Evolutionary conservation across 2,888 invertebrate species (phyloP).

Genomic region (Slavum lentiscoides): DNA sequence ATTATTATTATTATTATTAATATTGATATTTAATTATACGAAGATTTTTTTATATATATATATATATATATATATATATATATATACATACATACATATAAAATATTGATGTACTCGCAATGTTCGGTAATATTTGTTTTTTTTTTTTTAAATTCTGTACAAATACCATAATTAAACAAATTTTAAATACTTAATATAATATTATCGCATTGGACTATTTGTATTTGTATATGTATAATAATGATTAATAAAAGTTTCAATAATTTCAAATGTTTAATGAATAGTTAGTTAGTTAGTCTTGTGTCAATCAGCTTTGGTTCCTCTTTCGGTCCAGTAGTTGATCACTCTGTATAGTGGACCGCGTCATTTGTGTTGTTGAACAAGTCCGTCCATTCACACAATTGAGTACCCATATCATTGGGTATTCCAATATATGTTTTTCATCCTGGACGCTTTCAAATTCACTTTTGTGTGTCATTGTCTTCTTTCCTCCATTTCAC

Average conservation of each 20-base stretch:
- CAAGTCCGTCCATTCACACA: too few relatives aligned
- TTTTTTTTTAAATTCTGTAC: conserved; percentile 40
- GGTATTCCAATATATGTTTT: too few relatives aligned
- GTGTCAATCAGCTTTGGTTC: too few relatives aligned
- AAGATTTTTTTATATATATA: conserved; percentile 10
- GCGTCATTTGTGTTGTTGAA: too few relatives aligned
- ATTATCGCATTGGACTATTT: conserved; percentile 35
- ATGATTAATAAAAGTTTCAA: conserved; percentile 22
- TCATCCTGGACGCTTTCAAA: too few relatives aligned
- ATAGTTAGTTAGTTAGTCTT: too few relatives aligned
- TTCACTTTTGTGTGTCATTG: too few relatives aligned
- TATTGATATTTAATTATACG: neutral
- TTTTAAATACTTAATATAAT: conserved; percentile 6
- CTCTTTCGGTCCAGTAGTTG: too few relatives aligned
- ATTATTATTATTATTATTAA: conserved; percentile 9
- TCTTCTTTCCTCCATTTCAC: too few relatives aligned
- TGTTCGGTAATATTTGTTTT: conserved; percentile 7
- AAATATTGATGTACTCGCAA: conserved; percentile 15
- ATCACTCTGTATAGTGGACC: too few relatives aligned
- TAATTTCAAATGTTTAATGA: conserved; percentile 36
- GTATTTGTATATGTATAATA: conserved; percentile 5
- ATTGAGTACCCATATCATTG: too few relatives aligned
- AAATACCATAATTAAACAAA: conserved; percentile 34
- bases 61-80: conserved; percentile 16
- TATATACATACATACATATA: neutral